Evolutionary conservation across 1,140 invertebrate species (phyloP).

Genomic region (Nomia melanderi): DNA sequence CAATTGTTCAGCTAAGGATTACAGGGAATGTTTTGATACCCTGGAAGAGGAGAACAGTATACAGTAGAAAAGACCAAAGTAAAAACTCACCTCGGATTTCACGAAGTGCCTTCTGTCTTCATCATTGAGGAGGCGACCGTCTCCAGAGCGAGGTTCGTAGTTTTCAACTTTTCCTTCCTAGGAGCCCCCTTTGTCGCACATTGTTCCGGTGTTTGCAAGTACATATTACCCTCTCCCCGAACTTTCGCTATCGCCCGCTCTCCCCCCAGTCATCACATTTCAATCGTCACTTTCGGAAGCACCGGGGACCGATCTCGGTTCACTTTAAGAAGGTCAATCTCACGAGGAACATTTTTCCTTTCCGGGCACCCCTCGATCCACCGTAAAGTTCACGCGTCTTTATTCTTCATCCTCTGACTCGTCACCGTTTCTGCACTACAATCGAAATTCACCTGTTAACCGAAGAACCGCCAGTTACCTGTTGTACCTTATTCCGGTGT

Average conservation of each 20-base stretch:
- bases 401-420: not conserved
- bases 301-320: not conserved
- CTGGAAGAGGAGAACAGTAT: too few relatives aligned
- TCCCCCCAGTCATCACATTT: constrained; percentile 6
- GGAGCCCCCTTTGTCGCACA: constrained; percentile 22
- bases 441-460: not conserved
- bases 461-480: not conserved
- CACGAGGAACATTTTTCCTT: not conserved
- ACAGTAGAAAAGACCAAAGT: too few relatives aligned
- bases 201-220: not conserved
- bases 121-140: constrained; percentile 28
- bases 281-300: constrained; percentile 15
- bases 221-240: constrained; percentile 10
- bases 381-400: not conserved
- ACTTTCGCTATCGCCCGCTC: not conserved
- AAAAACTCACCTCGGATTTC: constrained; percentile 39
- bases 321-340: not conserved
- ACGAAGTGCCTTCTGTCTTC: constrained; percentile 31
- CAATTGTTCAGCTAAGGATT: too few relatives aligned
- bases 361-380: not conserved
- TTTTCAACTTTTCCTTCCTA: constrained; percentile 12
- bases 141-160: not conserved
- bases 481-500: too few relatives aligned
- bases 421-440: not conserved
- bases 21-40: not conserved